Evolutionary conservation across 2,113 vertebrate genomes (phyloP).

Genomic region (Petrocephalus microphthalmus): DNA sequence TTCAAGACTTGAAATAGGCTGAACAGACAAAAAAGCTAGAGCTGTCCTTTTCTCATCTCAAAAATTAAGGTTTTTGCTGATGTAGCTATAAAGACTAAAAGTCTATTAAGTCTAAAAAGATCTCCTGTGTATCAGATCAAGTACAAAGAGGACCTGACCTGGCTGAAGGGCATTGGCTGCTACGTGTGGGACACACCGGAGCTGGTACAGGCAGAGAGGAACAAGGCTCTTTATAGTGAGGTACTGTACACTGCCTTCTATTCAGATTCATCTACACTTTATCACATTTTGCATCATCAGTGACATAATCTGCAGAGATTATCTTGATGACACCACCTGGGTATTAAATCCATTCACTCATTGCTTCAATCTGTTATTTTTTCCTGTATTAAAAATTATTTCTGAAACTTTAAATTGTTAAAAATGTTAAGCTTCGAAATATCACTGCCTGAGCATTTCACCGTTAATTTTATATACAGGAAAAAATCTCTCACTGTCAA

Average conservation of each 20-base stretch:
- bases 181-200: slow-evolving; percentile 87
- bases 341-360: not conserved
- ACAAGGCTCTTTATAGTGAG: slow-evolving; percentile 87
- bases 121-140: slow-evolving; percentile 63
- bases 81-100: not conserved
- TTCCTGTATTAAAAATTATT: not conserved
- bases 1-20: not conserved
- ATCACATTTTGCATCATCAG: not conserved
- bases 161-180: slow-evolving; percentile 86
- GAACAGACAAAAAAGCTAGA: not conserved
- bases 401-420: not conserved
- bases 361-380: not conserved
- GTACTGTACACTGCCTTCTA: slow-evolving; percentile 48
- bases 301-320: not conserved
- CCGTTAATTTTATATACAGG: not conserved
- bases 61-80: not conserved
- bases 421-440: not conserved
- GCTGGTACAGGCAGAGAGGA: slow-evolving; percentile 72
- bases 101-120: too few relatives aligned
- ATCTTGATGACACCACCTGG: not conserved
- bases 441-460: not conserved
- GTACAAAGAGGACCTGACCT: slow-evolving; percentile 89
- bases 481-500: not conserved
- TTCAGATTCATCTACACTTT: not conserved
- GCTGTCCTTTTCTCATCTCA: not conserved